Base-by-base conservation (phyloP, 2,888 invertebrate genomes). In the Catocala nupta region DNA sequence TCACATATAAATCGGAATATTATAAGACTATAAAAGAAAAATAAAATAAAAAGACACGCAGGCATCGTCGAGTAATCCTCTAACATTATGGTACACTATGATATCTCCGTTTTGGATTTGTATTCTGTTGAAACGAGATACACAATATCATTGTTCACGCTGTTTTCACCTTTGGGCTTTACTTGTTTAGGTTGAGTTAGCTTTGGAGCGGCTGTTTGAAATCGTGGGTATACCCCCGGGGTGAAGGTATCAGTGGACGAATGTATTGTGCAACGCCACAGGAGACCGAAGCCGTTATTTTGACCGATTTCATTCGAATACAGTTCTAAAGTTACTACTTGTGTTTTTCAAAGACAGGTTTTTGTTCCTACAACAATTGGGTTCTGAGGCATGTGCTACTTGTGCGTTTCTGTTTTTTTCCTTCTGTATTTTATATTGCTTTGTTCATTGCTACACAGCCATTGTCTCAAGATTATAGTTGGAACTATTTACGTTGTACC, bases 121-220 rank as follows among this genome's bases (percentile, higher is more conserved):
- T 85, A 78, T 82, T 75, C 77, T 83, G 90, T 90, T 89, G 90
- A 91, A 90, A 90, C 85, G 88, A 87, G 86, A 88, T 86, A 87
- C 83, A 80, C 73, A 77, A 81, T 81, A 66, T 7, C 8, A 5
- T 16, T 11, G 48, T 0, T 68, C 51, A 68, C 34, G 25, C 65
- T 9, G 81, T 63, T 68, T 42, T 54, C 25, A 65, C 63, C 77
- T 71, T 60, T 80, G 73, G 33, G 0, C 0, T 3, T 0, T 47
- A 0, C 0, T 1, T 25, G 0, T 52, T 75, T 65, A 48, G 63
- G 81, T 81, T 65, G 60, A 51, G 56, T 66, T 77, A 75, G 50
- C 47, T n/a, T 60, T 78, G 55, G 16, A 47, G 25, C n/a, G 10
- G 9, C 69, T 71, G 49, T 53, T 63, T 63, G 55, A 71, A 78